Conservation (phyloP, 2,888 invertebrate species). For the Chrysina gloriosa region DNA sequence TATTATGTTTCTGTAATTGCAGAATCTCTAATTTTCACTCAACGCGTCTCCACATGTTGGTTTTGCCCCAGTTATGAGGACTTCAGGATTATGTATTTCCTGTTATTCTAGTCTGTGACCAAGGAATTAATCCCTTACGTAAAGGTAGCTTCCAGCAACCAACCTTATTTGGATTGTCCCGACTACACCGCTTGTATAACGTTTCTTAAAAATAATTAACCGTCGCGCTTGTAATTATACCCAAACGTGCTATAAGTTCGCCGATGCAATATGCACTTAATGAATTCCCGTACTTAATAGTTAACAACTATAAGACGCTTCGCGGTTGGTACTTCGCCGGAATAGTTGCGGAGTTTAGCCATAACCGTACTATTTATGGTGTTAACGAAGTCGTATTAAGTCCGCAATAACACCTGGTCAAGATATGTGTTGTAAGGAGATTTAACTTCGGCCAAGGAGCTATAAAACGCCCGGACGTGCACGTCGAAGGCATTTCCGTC, state of each 20-base stretch:
- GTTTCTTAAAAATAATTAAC: no score
- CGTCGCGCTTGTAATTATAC: not conserved
- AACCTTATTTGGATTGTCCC: not conserved
- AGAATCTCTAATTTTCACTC: no score
- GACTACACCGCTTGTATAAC: not conserved
- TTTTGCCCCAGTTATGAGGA: no score
- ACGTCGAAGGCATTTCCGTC: no score
- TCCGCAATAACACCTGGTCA: constrained; percentile 28
- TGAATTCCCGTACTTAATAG: not conserved
- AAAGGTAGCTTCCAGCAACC: no score
- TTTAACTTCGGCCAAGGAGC: not conserved
- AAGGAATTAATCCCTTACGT: no score
- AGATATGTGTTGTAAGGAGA: constrained; percentile 8
- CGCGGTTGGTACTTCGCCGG: not conserved
- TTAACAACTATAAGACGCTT: not conserved
- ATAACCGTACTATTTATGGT: constrained; percentile 12
- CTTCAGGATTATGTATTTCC: no score
- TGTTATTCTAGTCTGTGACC: no score
- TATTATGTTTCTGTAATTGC: no score
- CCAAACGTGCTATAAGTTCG: not conserved
- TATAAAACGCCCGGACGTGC: not conserved
- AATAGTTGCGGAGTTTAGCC: not conserved
- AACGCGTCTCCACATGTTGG: no score
- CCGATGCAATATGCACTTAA: not conserved
- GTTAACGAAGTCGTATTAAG: constrained; percentile 24